phyloP scores from a whole-genome alignment of 2,797 vertebrate species.

The Sebastes vulpes region DNA sequence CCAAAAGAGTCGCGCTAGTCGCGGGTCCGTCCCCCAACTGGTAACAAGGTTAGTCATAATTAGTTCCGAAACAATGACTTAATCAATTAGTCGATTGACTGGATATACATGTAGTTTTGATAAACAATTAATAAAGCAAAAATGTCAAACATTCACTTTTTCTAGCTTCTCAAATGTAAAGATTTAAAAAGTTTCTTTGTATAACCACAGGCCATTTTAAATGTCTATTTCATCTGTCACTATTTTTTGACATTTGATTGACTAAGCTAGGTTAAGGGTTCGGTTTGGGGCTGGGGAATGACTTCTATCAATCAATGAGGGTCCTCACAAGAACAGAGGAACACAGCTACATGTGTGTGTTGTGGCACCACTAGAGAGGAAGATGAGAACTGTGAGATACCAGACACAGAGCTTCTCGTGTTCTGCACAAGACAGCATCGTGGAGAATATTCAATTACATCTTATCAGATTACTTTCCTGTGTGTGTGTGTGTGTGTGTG shows the following conservation, averaged over 20 bases:
- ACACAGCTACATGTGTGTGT: background rate
- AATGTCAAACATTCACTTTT: no score
- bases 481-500: background rate
- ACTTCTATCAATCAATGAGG: background rate
- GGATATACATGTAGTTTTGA: no score
- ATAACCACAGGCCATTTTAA: background rate
- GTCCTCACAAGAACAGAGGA: background rate
- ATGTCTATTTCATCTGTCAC: background rate
- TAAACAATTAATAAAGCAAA: no score
- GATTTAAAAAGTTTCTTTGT: no score
- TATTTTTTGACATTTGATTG: background rate
- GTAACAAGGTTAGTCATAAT: no score
- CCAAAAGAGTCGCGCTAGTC: no score
- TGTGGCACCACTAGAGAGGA: background rate
- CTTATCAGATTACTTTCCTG: slow-evolving; percentile 34
- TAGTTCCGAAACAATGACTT: no score
- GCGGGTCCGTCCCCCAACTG: no score
- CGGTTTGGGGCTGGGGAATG: background rate
- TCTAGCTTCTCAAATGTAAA: no score
- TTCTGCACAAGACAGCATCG: slow-evolving; percentile 18
- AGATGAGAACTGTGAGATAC: slow-evolving; percentile 27
- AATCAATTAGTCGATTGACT: no score
- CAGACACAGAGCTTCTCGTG: slow-evolving; percentile 16
- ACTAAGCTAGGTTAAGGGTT: background rate
- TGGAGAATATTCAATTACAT: slow-evolving; percentile 52